Evolutionary conservation across 2,797 vertebrate genomes (phyloP).

Genomic region (Mareca penelope): DNA sequence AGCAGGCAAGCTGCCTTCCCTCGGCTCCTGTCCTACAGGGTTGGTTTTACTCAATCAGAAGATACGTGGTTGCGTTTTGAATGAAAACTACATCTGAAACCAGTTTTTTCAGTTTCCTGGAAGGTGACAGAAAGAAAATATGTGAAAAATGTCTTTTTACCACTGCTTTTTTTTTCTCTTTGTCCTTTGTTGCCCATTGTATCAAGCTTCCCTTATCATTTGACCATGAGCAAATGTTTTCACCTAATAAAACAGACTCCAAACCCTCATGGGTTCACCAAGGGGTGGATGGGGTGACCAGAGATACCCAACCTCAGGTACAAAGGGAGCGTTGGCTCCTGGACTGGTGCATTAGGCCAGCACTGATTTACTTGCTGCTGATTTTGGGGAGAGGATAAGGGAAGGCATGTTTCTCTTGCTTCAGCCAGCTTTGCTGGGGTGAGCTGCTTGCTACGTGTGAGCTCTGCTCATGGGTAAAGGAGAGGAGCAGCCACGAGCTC

Average conservation of each 20-base stretch:
- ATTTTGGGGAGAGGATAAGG: neutral
- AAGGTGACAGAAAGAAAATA: conserved; percentile 47
- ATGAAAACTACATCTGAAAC: conserved; percentile 50
- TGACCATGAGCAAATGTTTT: conserved; percentile 46
- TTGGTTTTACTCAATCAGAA: neutral
- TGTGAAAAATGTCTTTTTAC: conserved; percentile 44
- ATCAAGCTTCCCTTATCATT: conserved; percentile 24
- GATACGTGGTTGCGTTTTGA: neutral
- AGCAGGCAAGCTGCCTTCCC: neutral
- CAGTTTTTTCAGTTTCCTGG: conserved; percentile 61
- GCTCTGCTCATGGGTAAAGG: neutral
- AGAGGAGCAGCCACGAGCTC: neutral
- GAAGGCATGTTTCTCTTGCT: neutral
- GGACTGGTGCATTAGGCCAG: neutral
- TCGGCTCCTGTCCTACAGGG: rapidly evolving
- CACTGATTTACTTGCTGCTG: neutral
- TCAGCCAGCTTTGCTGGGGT: neutral
- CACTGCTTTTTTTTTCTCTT: neutral
- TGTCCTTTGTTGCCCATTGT: conserved; percentile 13
- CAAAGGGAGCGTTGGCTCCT: rapidly evolving
- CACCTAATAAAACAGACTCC: neutral
- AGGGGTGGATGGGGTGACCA: neutral
- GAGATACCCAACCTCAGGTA: neutral
- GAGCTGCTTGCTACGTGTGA: neutral
- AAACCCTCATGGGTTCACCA: neutral